A percentile compares a stretch with the other conserved stretches of the same genome.
These are phyloP conservation scores for Scaptomyza montana DNA, from an alignment of 1,140 invertebrate genomes.

Conservation along the genomic window DNA sequence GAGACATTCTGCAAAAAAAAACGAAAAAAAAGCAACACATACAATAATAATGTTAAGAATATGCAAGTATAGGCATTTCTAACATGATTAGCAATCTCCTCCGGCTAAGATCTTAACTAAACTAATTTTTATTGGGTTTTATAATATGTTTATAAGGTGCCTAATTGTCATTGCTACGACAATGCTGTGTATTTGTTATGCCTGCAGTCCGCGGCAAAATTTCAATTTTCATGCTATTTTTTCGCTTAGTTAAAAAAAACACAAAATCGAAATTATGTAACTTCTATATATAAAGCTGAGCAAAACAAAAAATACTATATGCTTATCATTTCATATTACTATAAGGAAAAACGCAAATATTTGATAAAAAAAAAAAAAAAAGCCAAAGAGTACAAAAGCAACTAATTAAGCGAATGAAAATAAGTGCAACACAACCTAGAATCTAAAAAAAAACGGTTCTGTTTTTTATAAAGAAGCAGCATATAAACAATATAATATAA, in stretches of 20 bases:
- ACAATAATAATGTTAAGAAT: background rate
- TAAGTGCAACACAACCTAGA: slow-evolving; percentile 40
- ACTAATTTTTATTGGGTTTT: slow-evolving; percentile 61
- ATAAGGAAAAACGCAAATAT: too few relatives aligned
- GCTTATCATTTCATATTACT: too few relatives aligned
- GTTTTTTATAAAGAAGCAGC: slow-evolving; percentile 20
- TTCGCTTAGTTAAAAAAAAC: too few relatives aligned
- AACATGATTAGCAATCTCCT: background rate
- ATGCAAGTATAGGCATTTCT: background rate
- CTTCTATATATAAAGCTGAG: too few relatives aligned
- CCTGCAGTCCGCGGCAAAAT: slow-evolving; percentile 11
- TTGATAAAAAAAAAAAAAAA: too few relatives aligned
- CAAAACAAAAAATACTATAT: too few relatives aligned
- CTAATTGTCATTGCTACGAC: slow-evolving; percentile 44
- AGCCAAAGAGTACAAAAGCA: slow-evolving; percentile 47
- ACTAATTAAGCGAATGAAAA: slow-evolving; percentile 54
- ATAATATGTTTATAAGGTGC: slow-evolving; percentile 53
- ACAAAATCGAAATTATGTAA: too few relatives aligned
- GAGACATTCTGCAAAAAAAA: slow-evolving; percentile 65
- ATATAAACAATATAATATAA: slow-evolving; percentile 1
- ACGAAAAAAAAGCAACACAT: background rate
- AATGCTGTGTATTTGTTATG: slow-evolving; percentile 40
- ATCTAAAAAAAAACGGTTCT: slow-evolving; percentile 15
- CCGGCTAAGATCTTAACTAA: background rate
- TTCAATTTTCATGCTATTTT: slow-evolving; percentile 15